phyloP scores from a whole-genome alignment of 2,888 invertebrate species.

The Ernsta delagoae region DNA sequence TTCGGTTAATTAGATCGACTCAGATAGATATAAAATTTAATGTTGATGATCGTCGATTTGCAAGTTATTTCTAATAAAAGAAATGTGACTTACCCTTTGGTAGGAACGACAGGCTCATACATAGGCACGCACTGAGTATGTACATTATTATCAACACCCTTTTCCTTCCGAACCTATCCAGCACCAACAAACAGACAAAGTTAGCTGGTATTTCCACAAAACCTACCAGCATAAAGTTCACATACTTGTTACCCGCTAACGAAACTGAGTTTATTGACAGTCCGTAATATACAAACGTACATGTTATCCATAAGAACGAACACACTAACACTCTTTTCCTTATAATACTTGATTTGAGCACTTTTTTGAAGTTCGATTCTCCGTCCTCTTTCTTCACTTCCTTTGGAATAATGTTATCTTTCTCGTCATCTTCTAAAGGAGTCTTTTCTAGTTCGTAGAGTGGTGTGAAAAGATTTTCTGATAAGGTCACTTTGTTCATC shows the following conservation, averaged over 20 bases:
- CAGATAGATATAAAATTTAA: too few relatives aligned
- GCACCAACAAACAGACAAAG: constrained; percentile 85
- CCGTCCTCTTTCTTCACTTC: constrained; percentile 44
- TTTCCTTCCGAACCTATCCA: constrained; percentile 87
- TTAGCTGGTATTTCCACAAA: constrained; percentile 91
- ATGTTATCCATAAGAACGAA: constrained; percentile 91
- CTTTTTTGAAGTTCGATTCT: constrained; percentile 63
- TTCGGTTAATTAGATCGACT: too few relatives aligned
- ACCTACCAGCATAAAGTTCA: constrained; percentile 89
- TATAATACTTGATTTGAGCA: constrained; percentile 83
- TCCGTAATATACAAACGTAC: constrained; percentile 92
- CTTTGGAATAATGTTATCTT: constrained; percentile 38
- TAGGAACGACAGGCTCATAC: constrained; percentile 85
- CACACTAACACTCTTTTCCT: constrained; percentile 86
- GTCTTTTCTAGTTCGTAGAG: constrained; percentile 60
- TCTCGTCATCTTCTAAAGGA: constrained; percentile 43
- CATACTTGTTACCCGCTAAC: constrained; percentile 89
- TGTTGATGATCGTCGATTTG: too few relatives aligned
- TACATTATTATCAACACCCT: constrained; percentile 86
- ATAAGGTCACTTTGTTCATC: constrained; percentile 83
- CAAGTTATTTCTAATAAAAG: too few relatives aligned
- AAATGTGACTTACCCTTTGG: constrained; percentile 83
- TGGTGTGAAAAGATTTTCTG: constrained; percentile 69
- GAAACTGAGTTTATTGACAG: constrained; percentile 91
- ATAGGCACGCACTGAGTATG: constrained; percentile 86